Evolutionary conservation across 2,113 vertebrate species (phyloP).

Genomic region (Labeo rohita): DNA sequence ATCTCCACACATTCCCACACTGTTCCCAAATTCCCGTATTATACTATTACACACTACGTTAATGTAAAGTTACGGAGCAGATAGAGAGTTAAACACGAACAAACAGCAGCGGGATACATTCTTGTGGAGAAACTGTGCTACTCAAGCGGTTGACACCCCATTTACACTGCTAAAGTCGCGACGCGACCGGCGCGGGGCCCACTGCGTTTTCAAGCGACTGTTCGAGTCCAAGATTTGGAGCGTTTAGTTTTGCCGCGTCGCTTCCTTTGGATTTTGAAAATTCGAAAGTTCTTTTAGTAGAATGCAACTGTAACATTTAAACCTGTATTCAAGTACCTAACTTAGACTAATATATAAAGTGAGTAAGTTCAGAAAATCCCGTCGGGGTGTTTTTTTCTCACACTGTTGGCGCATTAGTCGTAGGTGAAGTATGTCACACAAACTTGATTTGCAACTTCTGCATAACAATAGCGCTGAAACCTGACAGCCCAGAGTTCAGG

Average conservation of each 20-base stretch:
- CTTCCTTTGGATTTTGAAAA: neutral
- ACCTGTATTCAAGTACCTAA: neutral
- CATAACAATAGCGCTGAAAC: constrained; percentile 48
- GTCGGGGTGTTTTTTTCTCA: constrained; percentile 4
- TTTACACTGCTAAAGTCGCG: neutral
- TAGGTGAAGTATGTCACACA: constrained; percentile 48
- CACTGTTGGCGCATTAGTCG: constrained; percentile 17
- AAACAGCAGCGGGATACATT: neutral
- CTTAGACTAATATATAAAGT: neutral
- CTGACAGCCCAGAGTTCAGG: constrained; percentile 31
- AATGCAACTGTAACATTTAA: neutral
- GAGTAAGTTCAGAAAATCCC: neutral
- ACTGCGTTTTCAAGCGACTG: neutral
- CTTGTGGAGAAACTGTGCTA: neutral
- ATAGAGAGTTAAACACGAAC: neutral
- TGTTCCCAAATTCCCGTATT: neutral
- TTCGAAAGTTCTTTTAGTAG: neutral
- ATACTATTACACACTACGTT: neutral
- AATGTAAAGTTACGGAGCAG: neutral
- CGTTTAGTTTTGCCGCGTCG: neutral
- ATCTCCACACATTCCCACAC: constrained; percentile 46
- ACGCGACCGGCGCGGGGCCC: constrained; percentile 19
- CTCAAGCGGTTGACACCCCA: neutral
- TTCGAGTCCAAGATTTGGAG: neutral
- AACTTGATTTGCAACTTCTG: constrained; percentile 62